Evolutionary conservation across 1,140 invertebrate species (phyloP).

Genomic region (Drosophila fuyamai): DNA sequence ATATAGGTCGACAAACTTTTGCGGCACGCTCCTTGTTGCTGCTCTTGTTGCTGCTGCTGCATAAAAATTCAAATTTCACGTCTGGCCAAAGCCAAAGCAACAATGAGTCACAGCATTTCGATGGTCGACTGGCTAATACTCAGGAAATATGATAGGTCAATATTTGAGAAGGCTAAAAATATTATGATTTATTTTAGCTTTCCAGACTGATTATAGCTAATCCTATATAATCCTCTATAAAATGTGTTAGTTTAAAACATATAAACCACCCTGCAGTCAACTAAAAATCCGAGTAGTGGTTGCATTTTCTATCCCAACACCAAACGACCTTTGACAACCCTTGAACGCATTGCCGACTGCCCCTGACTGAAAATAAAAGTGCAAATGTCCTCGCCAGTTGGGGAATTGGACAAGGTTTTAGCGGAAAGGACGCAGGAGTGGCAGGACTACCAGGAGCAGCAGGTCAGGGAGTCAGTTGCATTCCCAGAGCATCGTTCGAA

Average conservation of each 20-base stretch:
- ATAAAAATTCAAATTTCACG: slow-evolving; percentile 83
- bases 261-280: background rate
- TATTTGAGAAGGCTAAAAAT: too few relatives aligned
- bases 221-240: too few relatives aligned
- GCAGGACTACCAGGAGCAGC: slow-evolving; percentile 21
- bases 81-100: slow-evolving; percentile 48
- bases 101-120: background rate
- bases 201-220: too few relatives aligned
- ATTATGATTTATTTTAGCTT: too few relatives aligned
- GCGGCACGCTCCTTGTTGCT: slow-evolving; percentile 66
- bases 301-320: slow-evolving; percentile 1
- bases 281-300: background rate
- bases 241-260: too few relatives aligned
- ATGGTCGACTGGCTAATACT: slow-evolving; percentile 15
- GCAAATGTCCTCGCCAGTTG: slow-evolving; percentile 68
- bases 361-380: slow-evolving; percentile 75
- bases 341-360: slow-evolving; percentile 21
- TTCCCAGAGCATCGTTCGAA: slow-evolving; percentile 9
- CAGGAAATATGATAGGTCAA: background rate
- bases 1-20: slow-evolving; percentile 83
- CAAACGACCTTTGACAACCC: slow-evolving; percentile 2
- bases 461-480: slow-evolving; percentile 46
- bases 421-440: slow-evolving; percentile 3
- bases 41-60: slow-evolving; percentile 48
- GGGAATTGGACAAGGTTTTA: slow-evolving; percentile 49